Base-by-base conservation (phyloP, 2,797 vertebrate species). In the Halcyon leucocephala region DNA sequence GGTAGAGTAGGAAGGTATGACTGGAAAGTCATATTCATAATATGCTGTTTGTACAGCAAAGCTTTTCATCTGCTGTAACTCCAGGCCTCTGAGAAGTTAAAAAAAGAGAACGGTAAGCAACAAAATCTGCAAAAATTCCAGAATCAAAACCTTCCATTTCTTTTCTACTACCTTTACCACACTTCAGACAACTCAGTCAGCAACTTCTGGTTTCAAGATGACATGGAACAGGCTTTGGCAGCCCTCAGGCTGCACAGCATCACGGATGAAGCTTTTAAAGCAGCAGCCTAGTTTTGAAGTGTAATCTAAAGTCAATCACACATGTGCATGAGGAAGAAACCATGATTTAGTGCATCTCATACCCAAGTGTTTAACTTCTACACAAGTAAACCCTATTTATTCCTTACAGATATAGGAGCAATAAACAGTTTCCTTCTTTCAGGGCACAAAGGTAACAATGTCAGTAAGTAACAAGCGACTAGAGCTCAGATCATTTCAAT, bases 21-120 rank as follows among this genome's bases (percentile, higher is more conserved):
- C 73, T 93, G 72, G 76, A 93, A 97, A 97, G 57, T 77, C 77
- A 65, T 42, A 90, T 54, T 90, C 94, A 83, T 92, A 97, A 95
- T 16, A 83, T 64, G 84, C 46, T 94, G 87, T 77, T 94, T 88
- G 57, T 55, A 94, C 42, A 95, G 82, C 62, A 95, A 86, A 98
- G 78, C 83, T 95, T 95, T 85, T 98, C 82, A 89, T 78, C 94
- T 96, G 78, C 94, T 89, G 88, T 91, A 97, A 93, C 69, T 77
- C 93, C 89, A 77, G 71, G 89, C 81, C 93, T 95, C 26, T 77
- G 61, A 92, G 44, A 78, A 96, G 96, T 74, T 42, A 77, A 78
- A 97, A 83, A 70, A 25, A 26, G 91, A 89, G 71, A 95, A 90
- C 51, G 14, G 57, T 69, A 92, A 94, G 55, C 39, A 95, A 72